Conservation (phyloP, 1,140 invertebrate species). For the Sinonovacula constricta region DNA sequence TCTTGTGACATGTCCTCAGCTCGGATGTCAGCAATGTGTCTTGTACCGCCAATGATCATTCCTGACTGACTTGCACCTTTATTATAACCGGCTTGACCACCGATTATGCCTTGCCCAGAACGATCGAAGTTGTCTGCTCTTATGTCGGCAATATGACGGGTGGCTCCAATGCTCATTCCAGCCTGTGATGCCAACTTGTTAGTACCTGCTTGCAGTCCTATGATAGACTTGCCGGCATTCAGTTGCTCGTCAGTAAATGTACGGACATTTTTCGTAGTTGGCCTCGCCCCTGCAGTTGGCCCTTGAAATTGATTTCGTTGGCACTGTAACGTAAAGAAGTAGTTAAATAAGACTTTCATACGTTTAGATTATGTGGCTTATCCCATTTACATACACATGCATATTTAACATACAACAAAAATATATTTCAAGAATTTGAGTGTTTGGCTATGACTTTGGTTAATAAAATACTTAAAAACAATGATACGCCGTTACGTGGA, state of each 20-base stretch:
- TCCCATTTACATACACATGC: no score
- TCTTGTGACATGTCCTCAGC: constrained; percentile 81
- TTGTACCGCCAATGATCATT: constrained; percentile 93
- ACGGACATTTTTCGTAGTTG: constrained; percentile 93
- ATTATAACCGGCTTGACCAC: constrained; percentile 95
- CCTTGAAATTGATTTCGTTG: constrained; percentile 66
- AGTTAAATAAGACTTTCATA: no score
- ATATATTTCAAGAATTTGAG: no score
- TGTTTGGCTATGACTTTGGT: no score
- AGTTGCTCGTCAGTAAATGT: constrained; percentile 89
- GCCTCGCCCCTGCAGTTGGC: constrained; percentile 87
- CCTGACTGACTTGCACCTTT: constrained; percentile 93
- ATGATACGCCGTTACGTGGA: no score
- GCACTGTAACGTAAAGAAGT: constrained; percentile 79
- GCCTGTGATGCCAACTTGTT: constrained; percentile 86
- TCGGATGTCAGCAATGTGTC: constrained; percentile 85
- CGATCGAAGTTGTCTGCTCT: constrained; percentile 62
- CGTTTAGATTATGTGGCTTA: no score
- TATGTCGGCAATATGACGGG: constrained; percentile 72
- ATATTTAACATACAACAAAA: no score
- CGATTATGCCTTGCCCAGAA: constrained; percentile 90
- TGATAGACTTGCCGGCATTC: constrained; percentile 92
- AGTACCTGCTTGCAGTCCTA: constrained; percentile 85
- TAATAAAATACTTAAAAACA: no score
- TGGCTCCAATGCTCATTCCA: constrained; percentile 70